phyloP scores from a whole-genome alignment of 2,888 invertebrate species.

The Drosophila fungiperda region DNA sequence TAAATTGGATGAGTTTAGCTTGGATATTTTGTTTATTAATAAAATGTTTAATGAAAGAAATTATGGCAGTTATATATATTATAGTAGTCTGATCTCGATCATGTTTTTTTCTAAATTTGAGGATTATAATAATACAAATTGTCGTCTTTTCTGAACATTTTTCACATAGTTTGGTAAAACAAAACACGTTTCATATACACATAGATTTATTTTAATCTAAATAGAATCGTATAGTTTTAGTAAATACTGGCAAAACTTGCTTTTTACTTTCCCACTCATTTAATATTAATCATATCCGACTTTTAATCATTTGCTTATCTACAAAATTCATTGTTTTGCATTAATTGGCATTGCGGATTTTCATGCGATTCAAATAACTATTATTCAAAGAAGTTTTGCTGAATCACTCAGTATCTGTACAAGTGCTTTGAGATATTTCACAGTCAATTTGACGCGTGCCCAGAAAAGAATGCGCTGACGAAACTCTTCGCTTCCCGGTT shows the following conservation, averaged over 20 bases:
- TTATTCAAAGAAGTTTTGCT: not conserved
- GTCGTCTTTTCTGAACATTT: not conserved
- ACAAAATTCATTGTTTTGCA: not conserved
- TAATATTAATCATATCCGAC: not conserved
- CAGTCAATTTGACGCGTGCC: constrained; percentile 17
- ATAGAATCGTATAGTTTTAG: not conserved
- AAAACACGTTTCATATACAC: not conserved
- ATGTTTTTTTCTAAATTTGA: not conserved
- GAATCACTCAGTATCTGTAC: constrained; percentile 6
- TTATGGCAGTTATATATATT: not conserved
- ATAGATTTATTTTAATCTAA: too few relatives aligned
- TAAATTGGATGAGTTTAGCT: not conserved
- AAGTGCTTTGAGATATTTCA: not conserved
- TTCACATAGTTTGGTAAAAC: not conserved
- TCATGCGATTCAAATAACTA: not conserved
- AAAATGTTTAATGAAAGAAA: not conserved
- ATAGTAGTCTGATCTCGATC: not conserved
- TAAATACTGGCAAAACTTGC: not conserved
- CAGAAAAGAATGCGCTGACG: constrained; percentile 8
- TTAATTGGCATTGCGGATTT: not conserved
- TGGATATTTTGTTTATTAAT: not conserved
- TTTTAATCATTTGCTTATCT: not conserved
- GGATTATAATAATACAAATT: not conserved
- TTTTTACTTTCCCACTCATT: not conserved
- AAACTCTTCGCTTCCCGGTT: constrained; percentile 44